These are phyloP conservation scores for Syngnathus scovelli DNA, from an alignment of 2,113 vertebrate species.

Conservation along the genomic window DNA sequence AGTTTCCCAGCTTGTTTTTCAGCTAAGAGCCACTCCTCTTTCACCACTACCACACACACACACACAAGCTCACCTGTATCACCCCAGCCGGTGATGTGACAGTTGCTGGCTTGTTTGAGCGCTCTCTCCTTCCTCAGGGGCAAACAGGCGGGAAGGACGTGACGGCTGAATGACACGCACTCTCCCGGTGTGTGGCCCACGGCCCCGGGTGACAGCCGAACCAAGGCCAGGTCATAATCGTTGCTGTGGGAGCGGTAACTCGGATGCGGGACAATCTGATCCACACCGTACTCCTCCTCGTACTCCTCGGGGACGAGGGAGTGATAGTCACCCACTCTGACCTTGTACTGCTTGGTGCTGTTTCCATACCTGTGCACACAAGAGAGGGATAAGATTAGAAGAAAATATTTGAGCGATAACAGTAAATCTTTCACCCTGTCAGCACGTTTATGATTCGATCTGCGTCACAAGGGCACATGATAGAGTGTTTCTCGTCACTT, in stretches of 20 bases:
- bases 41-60: background rate
- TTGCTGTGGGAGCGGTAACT: constrained; percentile 80
- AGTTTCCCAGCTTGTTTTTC: background rate
- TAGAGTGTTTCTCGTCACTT: constrained; percentile 3
- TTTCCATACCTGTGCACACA: constrained; percentile 82
- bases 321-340: constrained; percentile 92
- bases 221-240: constrained; percentile 88
- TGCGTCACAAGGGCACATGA: constrained; percentile 15
- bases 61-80: constrained; percentile 83
- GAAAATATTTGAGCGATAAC: background rate
- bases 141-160: constrained; percentile 86
- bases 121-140: constrained; percentile 79
- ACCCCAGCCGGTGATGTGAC: constrained; percentile 94
- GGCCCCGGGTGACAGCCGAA: constrained; percentile 75
- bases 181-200: constrained; percentile 46
- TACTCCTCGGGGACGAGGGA: constrained; percentile 89
- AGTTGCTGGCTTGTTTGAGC: constrained; percentile 81
- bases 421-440: constrained; percentile 12
- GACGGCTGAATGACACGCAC: constrained; percentile 78
- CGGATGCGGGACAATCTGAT: constrained; percentile 79
- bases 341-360: constrained; percentile 79
- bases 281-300: constrained; percentile 83
- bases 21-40: background rate
- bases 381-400: background rate
- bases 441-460: constrained; percentile 6